A percentile compares a stretch with the other conserved stretches of the same genome.
Evolutionary conservation across 2,888 invertebrate species (phyloP).

Genomic region (Hirtodrosophila trivittata): DNA sequence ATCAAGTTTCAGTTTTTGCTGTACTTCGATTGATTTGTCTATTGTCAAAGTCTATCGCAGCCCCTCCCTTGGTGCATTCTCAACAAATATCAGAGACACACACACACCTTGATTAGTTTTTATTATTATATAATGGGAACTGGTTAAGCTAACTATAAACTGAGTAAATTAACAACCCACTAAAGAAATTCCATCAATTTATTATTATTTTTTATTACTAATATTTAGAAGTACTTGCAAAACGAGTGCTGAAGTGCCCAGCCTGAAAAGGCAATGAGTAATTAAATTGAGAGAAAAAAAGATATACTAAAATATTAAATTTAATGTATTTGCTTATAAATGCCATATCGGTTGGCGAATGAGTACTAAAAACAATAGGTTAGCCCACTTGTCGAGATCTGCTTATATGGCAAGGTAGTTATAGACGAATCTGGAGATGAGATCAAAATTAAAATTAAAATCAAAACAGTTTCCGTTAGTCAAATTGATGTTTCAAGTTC

Average conservation of each 20-base stretch:
- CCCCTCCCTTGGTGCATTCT: no score
- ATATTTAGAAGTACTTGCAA: constrained; percentile 35
- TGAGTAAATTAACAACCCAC: constrained; percentile 55
- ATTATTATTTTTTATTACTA: background rate
- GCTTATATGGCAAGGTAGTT: constrained; percentile 51
- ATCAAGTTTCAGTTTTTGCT: no score
- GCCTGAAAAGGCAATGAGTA: constrained; percentile 51
- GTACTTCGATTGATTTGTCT: no score
- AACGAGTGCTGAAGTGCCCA: constrained; percentile 31
- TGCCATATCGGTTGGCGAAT: constrained; percentile 48
- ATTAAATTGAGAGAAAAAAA: constrained; percentile 49
- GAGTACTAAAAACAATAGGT: constrained; percentile 41
- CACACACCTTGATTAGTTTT: constrained; percentile 29
- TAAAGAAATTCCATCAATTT: constrained; percentile 42
- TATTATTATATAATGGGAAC: no score
- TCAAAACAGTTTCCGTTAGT: constrained; percentile 45
- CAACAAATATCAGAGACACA: no score
- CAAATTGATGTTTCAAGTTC: constrained; percentile 40
- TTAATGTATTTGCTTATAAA: constrained; percentile 46
- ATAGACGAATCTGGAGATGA: constrained; percentile 33
- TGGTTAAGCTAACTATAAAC: constrained; percentile 19
- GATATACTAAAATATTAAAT: constrained; percentile 40
- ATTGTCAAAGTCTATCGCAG: no score
- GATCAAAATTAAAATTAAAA: constrained; percentile 24
- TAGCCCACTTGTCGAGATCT: constrained; percentile 59